These are phyloP conservation scores for Anolis carolinensis DNA, from an alignment of 2,113 vertebrate species.

Conservation along the genomic window DNA sequence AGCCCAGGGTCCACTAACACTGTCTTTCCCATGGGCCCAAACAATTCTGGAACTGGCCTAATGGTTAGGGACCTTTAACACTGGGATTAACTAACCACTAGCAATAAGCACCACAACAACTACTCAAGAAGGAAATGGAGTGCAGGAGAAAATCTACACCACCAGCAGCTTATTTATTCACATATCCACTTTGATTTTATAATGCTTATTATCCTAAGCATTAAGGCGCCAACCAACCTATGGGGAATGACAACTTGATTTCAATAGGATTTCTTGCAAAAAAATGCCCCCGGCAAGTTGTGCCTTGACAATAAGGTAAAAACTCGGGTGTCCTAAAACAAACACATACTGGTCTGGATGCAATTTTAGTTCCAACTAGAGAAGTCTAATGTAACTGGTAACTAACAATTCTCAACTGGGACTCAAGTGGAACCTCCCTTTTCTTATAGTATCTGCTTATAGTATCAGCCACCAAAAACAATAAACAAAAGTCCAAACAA, in stretches of 20 bases:
- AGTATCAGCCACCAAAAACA: too few species aligned
- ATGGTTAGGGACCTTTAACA: background rate
- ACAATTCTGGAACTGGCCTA: background rate
- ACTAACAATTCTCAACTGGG: too few species aligned
- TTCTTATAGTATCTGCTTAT: too few species aligned
- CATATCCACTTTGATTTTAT: background rate
- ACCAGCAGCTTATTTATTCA: background rate
- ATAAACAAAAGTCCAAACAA: too few species aligned
- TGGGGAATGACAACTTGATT: background rate
- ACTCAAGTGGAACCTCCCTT: too few species aligned
- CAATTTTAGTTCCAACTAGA: too few species aligned
- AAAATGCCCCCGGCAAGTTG: background rate
- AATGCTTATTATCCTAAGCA: too few species aligned
- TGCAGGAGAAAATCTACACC: background rate
- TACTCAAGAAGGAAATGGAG: background rate
- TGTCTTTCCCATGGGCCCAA: too few species aligned
- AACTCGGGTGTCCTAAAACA: background rate
- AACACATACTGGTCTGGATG: too few species aligned
- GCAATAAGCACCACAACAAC: background rate
- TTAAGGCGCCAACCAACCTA: background rate
- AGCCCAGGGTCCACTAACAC: background rate
- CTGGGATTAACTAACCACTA: slow-evolving; percentile 5
- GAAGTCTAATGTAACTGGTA: too few species aligned
- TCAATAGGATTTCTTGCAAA: background rate
- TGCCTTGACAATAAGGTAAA: background rate